Percentiles rank a stretch among this genome's conserved stretches.
Evolutionary conservation across 1,140 invertebrate genomes (phyloP).

Genomic region (Nasonia vitripennis): DNA sequence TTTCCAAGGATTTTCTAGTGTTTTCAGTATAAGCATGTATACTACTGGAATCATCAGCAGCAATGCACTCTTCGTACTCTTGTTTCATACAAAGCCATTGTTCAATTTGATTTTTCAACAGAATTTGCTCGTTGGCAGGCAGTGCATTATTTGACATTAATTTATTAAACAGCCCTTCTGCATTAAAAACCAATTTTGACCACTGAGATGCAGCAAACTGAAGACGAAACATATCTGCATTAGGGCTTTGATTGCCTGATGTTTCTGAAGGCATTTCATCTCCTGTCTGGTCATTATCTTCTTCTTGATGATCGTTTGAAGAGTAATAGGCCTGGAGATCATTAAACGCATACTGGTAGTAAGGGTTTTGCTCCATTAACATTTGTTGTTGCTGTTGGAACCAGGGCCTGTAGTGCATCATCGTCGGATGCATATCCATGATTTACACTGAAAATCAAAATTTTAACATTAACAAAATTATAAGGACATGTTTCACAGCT

Average conservation of each 20-base stretch:
- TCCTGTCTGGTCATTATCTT: slow-evolving; percentile 68
- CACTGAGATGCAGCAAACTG: slow-evolving; percentile 89
- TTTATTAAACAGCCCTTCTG: slow-evolving; percentile 87
- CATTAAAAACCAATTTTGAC: slow-evolving; percentile 88
- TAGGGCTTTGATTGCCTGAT: slow-evolving; percentile 69
- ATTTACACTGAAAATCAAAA: background rate
- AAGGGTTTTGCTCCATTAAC: slow-evolving; percentile 66
- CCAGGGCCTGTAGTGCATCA: slow-evolving; percentile 70
- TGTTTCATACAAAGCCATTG: slow-evolving; percentile 90
- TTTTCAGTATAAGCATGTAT: slow-evolving; percentile 73
- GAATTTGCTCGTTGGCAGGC: slow-evolving; percentile 80
- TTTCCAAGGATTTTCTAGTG: slow-evolving; percentile 77
- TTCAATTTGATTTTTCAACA: slow-evolving; percentile 79
- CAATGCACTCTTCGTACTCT: slow-evolving; percentile 89
- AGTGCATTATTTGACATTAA: slow-evolving; percentile 77
- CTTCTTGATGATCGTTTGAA: slow-evolving; percentile 63
- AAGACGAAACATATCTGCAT: slow-evolving; percentile 79
- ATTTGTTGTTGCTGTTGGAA: slow-evolving; percentile 59
- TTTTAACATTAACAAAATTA: background rate
- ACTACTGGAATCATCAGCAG: slow-evolving; percentile 75
- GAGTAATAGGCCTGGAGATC: slow-evolving; percentile 62
- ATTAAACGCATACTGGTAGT: slow-evolving; percentile 64
- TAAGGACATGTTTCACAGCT: too few species aligned
- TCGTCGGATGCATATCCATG: slow-evolving; percentile 45
- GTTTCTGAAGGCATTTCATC: slow-evolving; percentile 71